Conservation (phyloP, 2,888 invertebrate genomes). For the Amblyjoppa fuscipennis region DNA sequence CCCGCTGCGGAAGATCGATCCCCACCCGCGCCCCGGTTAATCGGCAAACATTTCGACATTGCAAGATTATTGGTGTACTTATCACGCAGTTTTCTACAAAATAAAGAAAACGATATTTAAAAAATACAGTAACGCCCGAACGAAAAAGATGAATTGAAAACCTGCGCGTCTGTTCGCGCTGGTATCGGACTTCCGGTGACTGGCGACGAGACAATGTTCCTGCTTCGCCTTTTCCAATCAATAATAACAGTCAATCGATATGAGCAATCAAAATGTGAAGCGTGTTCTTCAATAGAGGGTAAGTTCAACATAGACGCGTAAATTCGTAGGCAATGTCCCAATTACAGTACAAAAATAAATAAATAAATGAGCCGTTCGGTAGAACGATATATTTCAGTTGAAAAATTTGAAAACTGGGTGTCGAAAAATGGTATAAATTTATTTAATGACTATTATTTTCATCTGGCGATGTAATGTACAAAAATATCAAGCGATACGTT, state of each 20-base stretch:
- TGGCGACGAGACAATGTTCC: background rate
- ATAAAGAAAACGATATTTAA: slow-evolving; percentile 83
- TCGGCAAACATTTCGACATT: slow-evolving; percentile 82
- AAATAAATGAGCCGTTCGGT: background rate
- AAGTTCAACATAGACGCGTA: background rate
- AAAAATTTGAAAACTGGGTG: background rate
- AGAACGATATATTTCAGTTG: background rate
- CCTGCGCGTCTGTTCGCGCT: background rate
- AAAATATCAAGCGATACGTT: slow-evolving; percentile 26
- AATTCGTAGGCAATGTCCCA: background rate
- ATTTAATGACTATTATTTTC: slow-evolving; percentile 24
- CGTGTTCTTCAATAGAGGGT: background rate
- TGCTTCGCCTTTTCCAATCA: background rate
- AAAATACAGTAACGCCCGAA: slow-evolving; percentile 67
- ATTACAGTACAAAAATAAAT: background rate
- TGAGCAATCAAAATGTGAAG: background rate
- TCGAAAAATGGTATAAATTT: slow-evolving; percentile 40
- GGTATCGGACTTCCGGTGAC: background rate
- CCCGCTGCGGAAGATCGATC: slow-evolving; percentile 25
- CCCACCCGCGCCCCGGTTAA: slow-evolving; percentile 76
- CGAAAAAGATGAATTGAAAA: slow-evolving; percentile 9
- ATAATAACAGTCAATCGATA: background rate
- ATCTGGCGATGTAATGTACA: slow-evolving; percentile 47
- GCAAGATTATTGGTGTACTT: slow-evolving; percentile 84
- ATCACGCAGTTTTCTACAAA: slow-evolving; percentile 84